Evolutionary conservation across 2,113 vertebrate species (phyloP).

Genomic region (Atlantisia rogersi): DNA sequence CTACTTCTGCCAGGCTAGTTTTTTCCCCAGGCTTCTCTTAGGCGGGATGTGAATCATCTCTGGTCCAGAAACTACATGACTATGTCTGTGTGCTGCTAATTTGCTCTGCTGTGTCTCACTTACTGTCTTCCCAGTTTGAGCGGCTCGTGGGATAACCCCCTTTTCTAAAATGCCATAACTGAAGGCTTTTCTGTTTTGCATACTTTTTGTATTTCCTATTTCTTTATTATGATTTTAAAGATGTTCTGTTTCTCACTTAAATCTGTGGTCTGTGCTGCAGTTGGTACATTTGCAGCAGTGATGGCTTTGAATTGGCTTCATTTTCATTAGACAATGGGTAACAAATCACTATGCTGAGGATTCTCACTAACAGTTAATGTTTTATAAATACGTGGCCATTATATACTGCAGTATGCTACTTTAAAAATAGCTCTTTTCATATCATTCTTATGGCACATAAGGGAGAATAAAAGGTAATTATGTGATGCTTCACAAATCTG

Average conservation of each 20-base stretch:
- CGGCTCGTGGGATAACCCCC: background rate
- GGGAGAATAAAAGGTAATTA: constrained; percentile 21
- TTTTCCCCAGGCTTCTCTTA: constrained; percentile 13
- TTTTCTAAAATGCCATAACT: background rate
- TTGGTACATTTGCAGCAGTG: background rate
- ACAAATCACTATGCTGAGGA: background rate
- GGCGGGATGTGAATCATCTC: background rate
- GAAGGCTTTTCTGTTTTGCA: background rate
- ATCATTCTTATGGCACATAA: background rate
- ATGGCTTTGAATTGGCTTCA: background rate
- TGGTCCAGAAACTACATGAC: background rate
- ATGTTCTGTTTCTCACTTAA: background rate
- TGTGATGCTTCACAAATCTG: constrained; percentile 1
- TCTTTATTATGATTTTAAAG: background rate
- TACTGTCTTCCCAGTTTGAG: background rate
- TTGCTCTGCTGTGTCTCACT: constrained; percentile 1
- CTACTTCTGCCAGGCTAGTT: background rate
- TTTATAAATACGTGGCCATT: constrained; percentile 20
- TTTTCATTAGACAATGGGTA: background rate
- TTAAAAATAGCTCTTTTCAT: constrained; percentile 21
- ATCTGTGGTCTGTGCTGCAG: background rate
- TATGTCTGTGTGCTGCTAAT: background rate
- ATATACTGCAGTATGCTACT: background rate
- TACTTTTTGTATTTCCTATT: background rate
- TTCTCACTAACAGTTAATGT: constrained; percentile 8